Percentiles rank a stretch among this genome's conserved stretches.
Conservation (phyloP, 2,888 invertebrate genomes). For the Apeira syringaria region DNA sequence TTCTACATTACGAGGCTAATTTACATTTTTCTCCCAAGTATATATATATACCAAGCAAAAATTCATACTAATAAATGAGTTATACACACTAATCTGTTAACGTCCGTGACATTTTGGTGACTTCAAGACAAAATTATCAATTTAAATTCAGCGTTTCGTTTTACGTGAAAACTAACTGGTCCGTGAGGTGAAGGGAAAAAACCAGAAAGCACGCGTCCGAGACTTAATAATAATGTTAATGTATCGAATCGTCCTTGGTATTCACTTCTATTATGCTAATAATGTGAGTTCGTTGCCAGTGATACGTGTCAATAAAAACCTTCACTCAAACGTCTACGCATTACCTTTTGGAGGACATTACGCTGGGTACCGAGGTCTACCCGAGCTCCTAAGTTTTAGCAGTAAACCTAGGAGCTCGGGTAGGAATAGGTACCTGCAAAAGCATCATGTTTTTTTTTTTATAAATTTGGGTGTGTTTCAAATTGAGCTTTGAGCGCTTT, state of each 20-base stretch:
- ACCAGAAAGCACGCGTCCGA: not conserved
- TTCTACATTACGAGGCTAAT: not conserved
- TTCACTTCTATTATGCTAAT: not conserved
- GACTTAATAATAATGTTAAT: not conserved
- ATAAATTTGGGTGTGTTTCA: no score
- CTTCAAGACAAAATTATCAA: slow-evolving; percentile 27
- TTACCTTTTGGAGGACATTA: no score
- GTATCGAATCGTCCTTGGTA: not conserved
- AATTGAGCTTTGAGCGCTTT: no score
- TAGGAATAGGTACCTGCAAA: no score
- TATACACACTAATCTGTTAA: slow-evolving; percentile 27
- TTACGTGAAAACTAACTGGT: slow-evolving; percentile 21
- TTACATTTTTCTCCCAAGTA: slow-evolving; percentile 1
- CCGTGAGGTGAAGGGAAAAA: slow-evolving; percentile 6
- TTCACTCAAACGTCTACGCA: no score
- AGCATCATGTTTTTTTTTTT: no score
- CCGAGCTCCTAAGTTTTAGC: no score
- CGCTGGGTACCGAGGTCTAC: no score
- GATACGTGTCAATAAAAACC: not conserved
- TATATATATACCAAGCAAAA: slow-evolving; percentile 2
- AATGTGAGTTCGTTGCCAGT: not conserved
- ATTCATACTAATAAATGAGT: slow-evolving; percentile 13
- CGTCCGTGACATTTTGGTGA: slow-evolving; percentile 31
- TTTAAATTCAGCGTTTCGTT: slow-evolving; percentile 24
- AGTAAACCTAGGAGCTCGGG: no score